Base-by-base conservation (phyloP, 1,140 invertebrate species). In the Caenorhabditis briggsae region DNA sequence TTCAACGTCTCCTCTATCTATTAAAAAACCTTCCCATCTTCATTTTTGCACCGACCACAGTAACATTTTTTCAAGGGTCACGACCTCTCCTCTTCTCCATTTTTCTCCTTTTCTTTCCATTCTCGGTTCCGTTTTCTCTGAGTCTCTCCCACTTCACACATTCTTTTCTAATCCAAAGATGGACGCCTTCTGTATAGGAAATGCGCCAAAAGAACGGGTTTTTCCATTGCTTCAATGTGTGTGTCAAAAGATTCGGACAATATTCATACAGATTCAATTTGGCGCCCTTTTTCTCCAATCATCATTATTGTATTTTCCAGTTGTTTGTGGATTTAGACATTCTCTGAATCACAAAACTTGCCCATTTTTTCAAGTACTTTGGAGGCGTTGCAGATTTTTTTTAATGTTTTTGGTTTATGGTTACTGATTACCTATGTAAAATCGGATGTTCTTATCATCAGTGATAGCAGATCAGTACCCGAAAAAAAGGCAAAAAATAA, bases 131-230 rank as follows among this genome's bases (percentile, higher is more conserved):
- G 70, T 50, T 78, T 78, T 78, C 70, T 78, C 70, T 50, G 46
- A 46, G 70, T 18, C 70, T 78, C 70, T 25, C 3, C 46, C 70
- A 78, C 70, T 78, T 78, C 25, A 78, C n/a, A 50, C 46, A 50
- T 18, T 78, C 53, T 78, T 78, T 50, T 41, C 70, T 3, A 33
- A 33, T 33, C 16, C 7, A 12, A 50, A 61, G 20, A 25, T 20
- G 70, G 70, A 78, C 70, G 70, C 70, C 70, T 78, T 78, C 70
- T 50, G 70, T 78, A 41, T 46, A 48, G 33, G 70, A 78, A 78
- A 78, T 78, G 43, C 70, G 70, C 70, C 70, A 78, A 78, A 78
- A 50, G 70, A 78, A 78, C 70, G 70, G 70, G 70, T 78, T 78
- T 33, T 78, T 50, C 70, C 43, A 64, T 41, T 12, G 14, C 12